A percentile compares a stretch with the other conserved stretches of the same genome.
These are phyloP conservation scores for Calypte anna DNA, from an alignment of 2,113 vertebrate genomes.

Conservation along the genomic window DNA sequence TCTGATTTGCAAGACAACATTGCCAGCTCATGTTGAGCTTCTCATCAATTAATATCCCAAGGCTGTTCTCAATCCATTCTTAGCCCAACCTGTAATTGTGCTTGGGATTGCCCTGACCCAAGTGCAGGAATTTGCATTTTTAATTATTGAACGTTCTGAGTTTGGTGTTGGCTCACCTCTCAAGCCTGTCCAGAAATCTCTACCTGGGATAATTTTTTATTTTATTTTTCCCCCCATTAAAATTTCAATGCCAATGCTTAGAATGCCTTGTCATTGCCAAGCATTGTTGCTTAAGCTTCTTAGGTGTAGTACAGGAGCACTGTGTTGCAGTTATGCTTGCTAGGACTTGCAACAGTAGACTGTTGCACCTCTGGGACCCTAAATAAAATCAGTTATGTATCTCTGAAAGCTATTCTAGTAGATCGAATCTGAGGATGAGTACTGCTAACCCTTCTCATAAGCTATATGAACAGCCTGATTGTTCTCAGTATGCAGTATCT, in stretches of 20 bases:
- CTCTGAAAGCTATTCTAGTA: not conserved
- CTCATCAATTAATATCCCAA: no score
- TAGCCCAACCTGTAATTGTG: no score
- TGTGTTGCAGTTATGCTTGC: not conserved
- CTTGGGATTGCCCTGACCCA: no score
- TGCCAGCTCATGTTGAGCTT: no score
- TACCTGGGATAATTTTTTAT: no score
- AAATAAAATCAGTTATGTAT: not conserved
- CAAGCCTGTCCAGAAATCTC: no score
- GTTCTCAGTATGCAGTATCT: not conserved
- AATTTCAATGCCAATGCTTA: not conserved
- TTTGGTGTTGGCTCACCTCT: no score
- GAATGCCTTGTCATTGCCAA: not conserved
- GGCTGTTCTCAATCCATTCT: no score
- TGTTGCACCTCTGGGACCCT: not conserved
- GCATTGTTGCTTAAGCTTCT: not conserved
- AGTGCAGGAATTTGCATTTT: no score
- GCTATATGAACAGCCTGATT: not conserved
- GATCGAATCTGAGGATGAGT: not conserved
- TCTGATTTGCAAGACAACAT: no score
- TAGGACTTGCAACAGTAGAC: not conserved
- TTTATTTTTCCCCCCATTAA: not conserved
- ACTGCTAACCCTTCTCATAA: not conserved
- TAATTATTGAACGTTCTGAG: no score
- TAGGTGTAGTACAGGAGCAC: not conserved